Base-by-base conservation (phyloP, 2,113 vertebrate species). In the Eurystomus gularis region DNA sequence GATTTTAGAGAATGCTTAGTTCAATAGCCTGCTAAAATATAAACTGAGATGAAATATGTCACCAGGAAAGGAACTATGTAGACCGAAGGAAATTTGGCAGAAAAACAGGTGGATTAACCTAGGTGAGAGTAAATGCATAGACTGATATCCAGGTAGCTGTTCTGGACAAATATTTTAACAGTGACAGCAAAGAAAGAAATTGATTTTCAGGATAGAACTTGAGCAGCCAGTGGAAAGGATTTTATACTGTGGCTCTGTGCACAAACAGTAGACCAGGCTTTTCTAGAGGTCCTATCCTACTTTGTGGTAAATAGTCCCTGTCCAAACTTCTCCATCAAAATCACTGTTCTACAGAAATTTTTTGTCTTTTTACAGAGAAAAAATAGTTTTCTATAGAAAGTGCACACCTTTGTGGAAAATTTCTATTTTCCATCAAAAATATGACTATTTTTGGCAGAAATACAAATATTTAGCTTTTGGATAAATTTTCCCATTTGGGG, bases 161-260 rank as follows among this genome's bases (percentile, higher is more conserved):
- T 88, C 72, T 81, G 49, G 64, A 78, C 42, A 92, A 88, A 73
- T 86, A 75, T 84, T 92, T 88, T 93, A 86, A 81, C 23, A 71
- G 35, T 57, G 28, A 80, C 8, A 11, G 23, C 42, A 83, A 78
- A 52, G 39, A 76, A 68, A 79, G 23, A 80, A 58, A 65, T 23
- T 82, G 18, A 10, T 70, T 60, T 82, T 18, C 55, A 71, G 66
- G 80, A 42, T 2, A 60, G 42, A 62, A 70, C 37, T 77, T 68
- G 51, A 78, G 48, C 28, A 91, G 39, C 10, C 23, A 71, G 55
- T 35, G 48, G 70, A 78, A 78, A 81, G 18, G 16, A 37, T 82
- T 83, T 83, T 69, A 12, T 49, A 15, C 4, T 51, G 40, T 71
- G 46, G 10, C 40, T 82, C n/a, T 66, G 48, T 57, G 21, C 31